phyloP scores from a whole-genome alignment of 2,113 vertebrate species.

The Miniopterus natalensis region DNA sequence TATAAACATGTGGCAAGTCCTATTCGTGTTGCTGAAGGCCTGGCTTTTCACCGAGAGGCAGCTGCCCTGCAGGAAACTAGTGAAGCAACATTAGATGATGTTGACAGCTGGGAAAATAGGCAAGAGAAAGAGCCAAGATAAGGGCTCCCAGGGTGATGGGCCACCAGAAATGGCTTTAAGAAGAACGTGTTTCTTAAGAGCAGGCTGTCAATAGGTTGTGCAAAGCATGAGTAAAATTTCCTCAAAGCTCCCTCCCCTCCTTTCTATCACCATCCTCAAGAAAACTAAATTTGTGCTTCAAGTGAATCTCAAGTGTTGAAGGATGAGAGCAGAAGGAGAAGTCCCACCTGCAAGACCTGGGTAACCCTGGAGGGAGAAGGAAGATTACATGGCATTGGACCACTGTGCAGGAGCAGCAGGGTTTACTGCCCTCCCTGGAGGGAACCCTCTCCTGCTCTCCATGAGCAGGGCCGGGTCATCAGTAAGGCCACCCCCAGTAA shows the following conservation, averaged over 20 bases:
- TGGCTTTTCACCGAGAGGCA: neutral
- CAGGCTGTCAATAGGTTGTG: neutral
- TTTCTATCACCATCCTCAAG: neutral
- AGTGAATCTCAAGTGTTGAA: neutral
- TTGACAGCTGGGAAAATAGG: neutral
- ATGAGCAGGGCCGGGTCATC: neutral
- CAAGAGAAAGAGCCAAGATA: neutral
- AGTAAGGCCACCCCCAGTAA: neutral
- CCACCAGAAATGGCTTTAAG: neutral
- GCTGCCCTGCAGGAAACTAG: neutral
- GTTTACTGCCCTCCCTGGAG: neutral
- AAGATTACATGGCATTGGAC: neutral
- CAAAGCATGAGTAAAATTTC: neutral
- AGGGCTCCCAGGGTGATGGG: fast-evolving
- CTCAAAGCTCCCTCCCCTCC: fast-evolving
- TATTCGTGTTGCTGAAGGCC: neutral
- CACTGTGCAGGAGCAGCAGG: neutral
- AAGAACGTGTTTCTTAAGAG: neutral
- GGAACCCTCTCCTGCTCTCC: neutral
- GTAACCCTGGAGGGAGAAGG: neutral
- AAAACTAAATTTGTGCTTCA: neutral
- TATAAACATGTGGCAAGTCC: fast-evolving
- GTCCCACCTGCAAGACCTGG: neutral
- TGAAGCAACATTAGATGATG: neutral
- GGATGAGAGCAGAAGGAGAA: neutral